Conservation (phyloP, 2,888 invertebrate species). For the Polydesmus complanatus region DNA sequence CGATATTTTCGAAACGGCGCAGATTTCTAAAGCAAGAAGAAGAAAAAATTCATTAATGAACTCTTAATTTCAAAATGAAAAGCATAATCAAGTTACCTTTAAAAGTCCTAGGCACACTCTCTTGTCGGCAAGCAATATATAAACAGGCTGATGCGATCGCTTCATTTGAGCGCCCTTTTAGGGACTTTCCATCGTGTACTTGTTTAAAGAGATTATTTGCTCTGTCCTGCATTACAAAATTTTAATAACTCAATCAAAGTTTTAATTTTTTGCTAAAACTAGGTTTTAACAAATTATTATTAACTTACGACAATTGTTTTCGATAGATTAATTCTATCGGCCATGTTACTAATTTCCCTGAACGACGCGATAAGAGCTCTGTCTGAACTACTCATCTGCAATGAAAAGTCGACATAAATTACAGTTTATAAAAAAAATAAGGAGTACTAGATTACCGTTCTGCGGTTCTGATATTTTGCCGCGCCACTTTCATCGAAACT, state of each 20-base stretch:
- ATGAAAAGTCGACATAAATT: constrained; percentile 1
- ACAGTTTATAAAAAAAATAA: background rate
- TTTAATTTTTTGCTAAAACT: background rate
- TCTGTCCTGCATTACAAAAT: constrained; percentile 46
- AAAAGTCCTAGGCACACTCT: constrained; percentile 96
- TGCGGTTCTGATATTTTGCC: constrained; percentile 48
- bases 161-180: constrained; percentile 91
- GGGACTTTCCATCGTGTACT: constrained; percentile 82
- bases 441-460: constrained; percentile 35
- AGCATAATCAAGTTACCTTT: constrained; percentile 25
- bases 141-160: constrained; percentile 97
- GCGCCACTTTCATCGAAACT: constrained; percentile 75
- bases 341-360: constrained; percentile 94
- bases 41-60: background rate
- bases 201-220: constrained; percentile 96
- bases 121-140: constrained; percentile 96
- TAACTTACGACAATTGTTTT: constrained; percentile 66
- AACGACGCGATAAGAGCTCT: constrained; percentile 90
- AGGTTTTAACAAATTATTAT: background rate
- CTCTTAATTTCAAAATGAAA: background rate
- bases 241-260: background rate
- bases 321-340: constrained; percentile 91
- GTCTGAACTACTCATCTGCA: constrained; percentile 79
- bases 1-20: constrained; percentile 95
- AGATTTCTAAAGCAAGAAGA: constrained; percentile 55